phyloP scores from a whole-genome alignment of 1,140 invertebrate species.

The Drosophila tsacasi region DNA sequence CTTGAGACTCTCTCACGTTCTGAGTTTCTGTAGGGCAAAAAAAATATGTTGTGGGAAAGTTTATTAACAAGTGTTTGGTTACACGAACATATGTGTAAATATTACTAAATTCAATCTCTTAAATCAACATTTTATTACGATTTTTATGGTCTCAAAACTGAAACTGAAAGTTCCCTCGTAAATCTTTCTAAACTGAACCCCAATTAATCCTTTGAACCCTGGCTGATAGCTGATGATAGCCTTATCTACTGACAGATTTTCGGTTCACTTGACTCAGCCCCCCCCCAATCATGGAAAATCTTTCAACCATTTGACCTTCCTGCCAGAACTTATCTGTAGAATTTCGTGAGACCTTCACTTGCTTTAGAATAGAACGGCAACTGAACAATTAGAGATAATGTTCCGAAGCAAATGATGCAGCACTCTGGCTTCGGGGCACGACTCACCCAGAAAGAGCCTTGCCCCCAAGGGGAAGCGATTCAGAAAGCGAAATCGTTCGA shows the following conservation, averaged over 20 bases:
- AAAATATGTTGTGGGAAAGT: not conserved
- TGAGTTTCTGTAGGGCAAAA: not conserved
- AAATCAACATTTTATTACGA: too few species aligned
- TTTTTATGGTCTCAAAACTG: not conserved
- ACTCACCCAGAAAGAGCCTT: slow-evolving; percentile 37
- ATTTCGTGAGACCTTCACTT: slow-evolving; percentile 16
- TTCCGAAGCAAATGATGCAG: slow-evolving; percentile 12
- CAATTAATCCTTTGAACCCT: slow-evolving; percentile 19
- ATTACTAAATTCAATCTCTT: not conserved
- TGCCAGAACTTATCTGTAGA: slow-evolving; percentile 9
- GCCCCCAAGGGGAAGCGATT: slow-evolving; percentile 17
- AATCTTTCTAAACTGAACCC: slow-evolving; percentile 27
- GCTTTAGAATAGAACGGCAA: slow-evolving; percentile 17
- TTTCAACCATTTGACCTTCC: slow-evolving; percentile 16
- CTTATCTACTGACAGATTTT: slow-evolving; percentile 22
- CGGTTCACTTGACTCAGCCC: not conserved
- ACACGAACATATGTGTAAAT: too few species aligned
- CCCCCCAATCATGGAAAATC: not conserved
- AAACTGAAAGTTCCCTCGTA: slow-evolving; percentile 3
- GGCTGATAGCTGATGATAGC: not conserved
- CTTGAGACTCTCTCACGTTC: slow-evolving; percentile 2
- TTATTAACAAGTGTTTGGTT: not conserved
- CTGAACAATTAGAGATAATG: slow-evolving; percentile 30
- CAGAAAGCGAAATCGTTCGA: slow-evolving; percentile 23
- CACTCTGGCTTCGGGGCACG: slow-evolving; percentile 12